Evolutionary conservation across 2,113 vertebrate species (phyloP), one percentile per base, ranked within the genome.

Genomic region (Bungarus multicinctus): DNA sequence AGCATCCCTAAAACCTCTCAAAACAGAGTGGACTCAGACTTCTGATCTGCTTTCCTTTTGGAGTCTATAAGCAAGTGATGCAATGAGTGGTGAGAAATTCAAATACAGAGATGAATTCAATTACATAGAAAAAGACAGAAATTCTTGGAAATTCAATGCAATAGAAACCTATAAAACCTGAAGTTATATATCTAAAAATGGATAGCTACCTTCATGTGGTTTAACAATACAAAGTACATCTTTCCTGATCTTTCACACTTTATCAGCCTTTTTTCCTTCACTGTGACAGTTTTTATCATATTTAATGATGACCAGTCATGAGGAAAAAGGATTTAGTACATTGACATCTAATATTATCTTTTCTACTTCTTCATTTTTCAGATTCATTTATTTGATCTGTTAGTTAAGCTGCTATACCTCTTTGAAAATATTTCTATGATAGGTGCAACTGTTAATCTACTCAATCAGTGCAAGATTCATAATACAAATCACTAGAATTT

Each of bases 311-410:
- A 16, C 91, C 94, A 95, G 74, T 88, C 94, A 94, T 22, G 92
- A 69, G 94, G 95, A 43, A 94, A 81, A 93, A 95, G 92, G 10
- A 92, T 95, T 97, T 96, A 96, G 97, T 95, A 97, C n/a, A 25
- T 94, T 97, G 97, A 92, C 94, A 96, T 96, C 96, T 95, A 95
- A 97, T 96, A 96, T 97, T 96, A 96, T 96, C 96, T 94, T 92
- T 94, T 90, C 45, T 93, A 94, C 90, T 93, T 95, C 95, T 96
- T 95, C 90, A 69, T 96, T 96, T 97, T 96, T 94, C 45, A 90
- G 94, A 93, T 94, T 91, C 93, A 10, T 92, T 95, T 95, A 91
- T 96, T 81, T 97, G 96, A 94, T 45, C 16, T 0, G 57, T 95
- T 97, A 97, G 88, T 95, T 94, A 90, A 95, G 94, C 94, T 94